phyloP scores from a whole-genome alignment of 92 coral and sea anemone genomes.

The Muricea muricata region DNA sequence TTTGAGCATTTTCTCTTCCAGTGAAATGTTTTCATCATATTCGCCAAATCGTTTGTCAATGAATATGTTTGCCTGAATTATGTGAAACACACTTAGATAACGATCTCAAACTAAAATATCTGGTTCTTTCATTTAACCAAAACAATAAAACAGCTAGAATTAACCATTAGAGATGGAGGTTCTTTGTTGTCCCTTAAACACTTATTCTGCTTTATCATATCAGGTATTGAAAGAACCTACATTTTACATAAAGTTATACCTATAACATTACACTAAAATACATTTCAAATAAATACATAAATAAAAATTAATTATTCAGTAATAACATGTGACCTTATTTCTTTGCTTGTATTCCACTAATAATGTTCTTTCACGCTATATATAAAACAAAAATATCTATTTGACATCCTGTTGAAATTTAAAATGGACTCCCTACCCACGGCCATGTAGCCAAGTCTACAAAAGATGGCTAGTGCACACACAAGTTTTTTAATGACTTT shows the following conservation, averaged over 20 bases:
- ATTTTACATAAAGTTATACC: background rate
- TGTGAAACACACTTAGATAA: background rate
- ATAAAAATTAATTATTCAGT: background rate
- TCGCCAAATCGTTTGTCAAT: constrained; percentile 97
- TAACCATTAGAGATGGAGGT: too few relatives aligned
- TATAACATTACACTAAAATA: background rate
- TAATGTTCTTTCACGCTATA: constrained; percentile 84
- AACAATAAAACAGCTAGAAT: too few relatives aligned
- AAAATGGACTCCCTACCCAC: too few relatives aligned
- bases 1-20: constrained; percentile 91
- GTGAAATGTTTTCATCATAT: constrained; percentile 84
- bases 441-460: too few relatives aligned
- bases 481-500: too few relatives aligned
- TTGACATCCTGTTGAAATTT: background rate
- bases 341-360: constrained; percentile 85
- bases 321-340: constrained; percentile 58
- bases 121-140: too few relatives aligned
- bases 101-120: too few relatives aligned
- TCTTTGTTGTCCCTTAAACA: too few relatives aligned
- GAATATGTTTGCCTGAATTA: constrained; percentile 77
- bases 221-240: too few relatives aligned
- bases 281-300: background rate
- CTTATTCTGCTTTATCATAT: too few relatives aligned
- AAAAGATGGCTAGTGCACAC: too few relatives aligned
- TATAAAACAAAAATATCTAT: background rate